Conservation (phyloP, 2,797 vertebrate genomes). For the Antrozous pallidus region DNA sequence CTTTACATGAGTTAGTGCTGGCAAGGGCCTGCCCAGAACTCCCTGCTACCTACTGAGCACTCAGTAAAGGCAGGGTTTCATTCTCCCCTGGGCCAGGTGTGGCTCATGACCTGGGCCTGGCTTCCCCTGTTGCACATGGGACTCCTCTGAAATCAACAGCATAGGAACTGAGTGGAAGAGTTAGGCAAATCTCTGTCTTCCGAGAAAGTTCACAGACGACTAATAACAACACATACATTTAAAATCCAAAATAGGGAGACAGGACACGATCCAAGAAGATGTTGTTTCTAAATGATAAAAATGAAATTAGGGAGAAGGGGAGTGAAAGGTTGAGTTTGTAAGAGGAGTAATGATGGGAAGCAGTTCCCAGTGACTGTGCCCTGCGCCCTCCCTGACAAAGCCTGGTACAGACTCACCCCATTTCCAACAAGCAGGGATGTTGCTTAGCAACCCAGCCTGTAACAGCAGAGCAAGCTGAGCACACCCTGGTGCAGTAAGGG, state of each 20-base stretch:
- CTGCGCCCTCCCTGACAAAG: neutral
- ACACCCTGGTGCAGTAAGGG: accelerated
- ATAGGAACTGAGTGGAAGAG: neutral
- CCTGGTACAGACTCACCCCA: neutral
- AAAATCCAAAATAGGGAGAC: neutral
- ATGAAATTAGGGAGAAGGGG: neutral
- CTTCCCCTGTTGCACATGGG: neutral
- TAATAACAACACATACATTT: neutral
- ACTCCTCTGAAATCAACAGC: neutral
- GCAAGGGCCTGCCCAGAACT: neutral
- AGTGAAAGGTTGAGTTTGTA: neutral
- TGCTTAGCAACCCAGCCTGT: slow-evolving; percentile 50
- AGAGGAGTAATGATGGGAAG: neutral
- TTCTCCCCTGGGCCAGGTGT: neutral
- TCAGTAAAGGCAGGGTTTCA: neutral
- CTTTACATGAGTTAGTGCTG: neutral
- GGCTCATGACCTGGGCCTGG: neutral
- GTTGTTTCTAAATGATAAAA: neutral
- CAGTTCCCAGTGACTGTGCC: neutral
- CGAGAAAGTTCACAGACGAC: neutral
- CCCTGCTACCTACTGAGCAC: neutral
- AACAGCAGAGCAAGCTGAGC: neutral
- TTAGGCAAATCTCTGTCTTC: neutral
- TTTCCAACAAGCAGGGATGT: slow-evolving; percentile 10
- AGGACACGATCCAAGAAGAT: neutral